phyloP scores from a whole-genome alignment of 2,888 invertebrate genomes.

The Athalia cordata region DNA sequence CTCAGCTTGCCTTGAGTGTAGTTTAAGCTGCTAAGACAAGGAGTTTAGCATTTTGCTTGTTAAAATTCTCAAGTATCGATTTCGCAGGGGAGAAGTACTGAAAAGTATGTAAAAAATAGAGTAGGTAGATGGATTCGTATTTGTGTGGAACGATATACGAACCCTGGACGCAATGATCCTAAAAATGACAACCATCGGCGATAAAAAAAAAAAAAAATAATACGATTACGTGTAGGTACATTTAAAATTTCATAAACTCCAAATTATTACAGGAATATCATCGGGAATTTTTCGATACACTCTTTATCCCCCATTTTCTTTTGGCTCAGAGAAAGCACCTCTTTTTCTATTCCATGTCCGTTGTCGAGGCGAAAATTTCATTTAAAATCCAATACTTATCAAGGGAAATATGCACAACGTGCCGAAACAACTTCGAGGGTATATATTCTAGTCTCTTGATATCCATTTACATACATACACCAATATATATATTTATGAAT shows the following conservation, averaged over 20 bases:
- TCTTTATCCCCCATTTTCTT: not conserved
- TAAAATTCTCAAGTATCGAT: conserved; percentile 47
- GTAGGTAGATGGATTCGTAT: no score
- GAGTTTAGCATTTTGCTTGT: conserved; percentile 44
- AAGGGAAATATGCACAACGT: conserved; percentile 17
- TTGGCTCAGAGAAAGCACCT: conserved; percentile 1
- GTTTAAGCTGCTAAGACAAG: conserved; percentile 43
- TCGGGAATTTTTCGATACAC: not conserved
- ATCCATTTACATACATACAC: not conserved
- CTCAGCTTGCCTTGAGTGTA: conserved; percentile 48
- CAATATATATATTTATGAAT: no score
- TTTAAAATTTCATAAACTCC: not conserved
- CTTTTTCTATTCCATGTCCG: not conserved
- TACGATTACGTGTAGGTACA: no score
- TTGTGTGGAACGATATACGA: no score
- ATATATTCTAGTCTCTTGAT: not conserved
- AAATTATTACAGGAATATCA: not conserved
- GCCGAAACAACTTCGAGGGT: conserved; percentile 8
- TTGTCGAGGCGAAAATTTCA: conserved; percentile 17
- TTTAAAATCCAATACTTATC: conserved; percentile 34
- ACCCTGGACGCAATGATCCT: no score
- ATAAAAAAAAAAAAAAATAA: not conserved
- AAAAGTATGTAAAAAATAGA: no score
- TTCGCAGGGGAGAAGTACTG: not conserved
- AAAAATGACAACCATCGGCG: not conserved